Percentiles rank a stretch among this genome's conserved stretches.
phyloP scores from a whole-genome alignment of 2,113 vertebrate species.

The Spheniscus mendiculus region DNA sequence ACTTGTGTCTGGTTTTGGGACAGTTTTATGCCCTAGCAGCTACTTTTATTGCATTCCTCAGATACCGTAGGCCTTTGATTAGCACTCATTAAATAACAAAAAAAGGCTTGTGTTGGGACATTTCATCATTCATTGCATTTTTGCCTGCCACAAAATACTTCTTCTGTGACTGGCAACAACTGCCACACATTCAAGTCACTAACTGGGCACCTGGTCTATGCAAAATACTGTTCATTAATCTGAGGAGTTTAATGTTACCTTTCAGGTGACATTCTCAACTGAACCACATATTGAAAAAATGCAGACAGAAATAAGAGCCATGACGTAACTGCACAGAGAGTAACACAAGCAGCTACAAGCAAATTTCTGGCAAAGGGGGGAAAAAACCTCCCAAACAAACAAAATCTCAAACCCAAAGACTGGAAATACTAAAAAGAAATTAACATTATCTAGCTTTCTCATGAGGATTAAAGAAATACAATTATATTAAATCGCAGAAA shows the following conservation, averaged over 20 bases:
- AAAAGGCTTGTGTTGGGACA: neutral
- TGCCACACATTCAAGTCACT: neutral
- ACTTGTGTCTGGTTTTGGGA: neutral
- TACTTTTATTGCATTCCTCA: neutral
- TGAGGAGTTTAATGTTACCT: neutral
- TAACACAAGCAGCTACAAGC: neutral
- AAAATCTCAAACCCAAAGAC: neutral
- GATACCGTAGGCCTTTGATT: neutral
- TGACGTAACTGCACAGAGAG: neutral
- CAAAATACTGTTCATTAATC: neutral
- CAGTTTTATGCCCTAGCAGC: neutral
- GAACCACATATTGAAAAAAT: neutral
- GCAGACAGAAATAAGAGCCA: neutral
- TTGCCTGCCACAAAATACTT: neutral
- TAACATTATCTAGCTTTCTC: neutral
- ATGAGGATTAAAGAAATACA: neutral
- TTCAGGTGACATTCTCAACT: neutral
- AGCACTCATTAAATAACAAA: neutral
- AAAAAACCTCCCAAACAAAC: neutral
- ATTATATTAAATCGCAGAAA: neutral
- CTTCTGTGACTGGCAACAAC: neutral
- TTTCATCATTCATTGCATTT: neutral
- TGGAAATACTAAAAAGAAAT: neutral
- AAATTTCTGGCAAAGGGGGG: neutral
- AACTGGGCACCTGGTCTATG: neutral